phyloP scores from a whole-genome alignment of 2,113 vertebrate species.

The Caranx melampygus region DNA sequence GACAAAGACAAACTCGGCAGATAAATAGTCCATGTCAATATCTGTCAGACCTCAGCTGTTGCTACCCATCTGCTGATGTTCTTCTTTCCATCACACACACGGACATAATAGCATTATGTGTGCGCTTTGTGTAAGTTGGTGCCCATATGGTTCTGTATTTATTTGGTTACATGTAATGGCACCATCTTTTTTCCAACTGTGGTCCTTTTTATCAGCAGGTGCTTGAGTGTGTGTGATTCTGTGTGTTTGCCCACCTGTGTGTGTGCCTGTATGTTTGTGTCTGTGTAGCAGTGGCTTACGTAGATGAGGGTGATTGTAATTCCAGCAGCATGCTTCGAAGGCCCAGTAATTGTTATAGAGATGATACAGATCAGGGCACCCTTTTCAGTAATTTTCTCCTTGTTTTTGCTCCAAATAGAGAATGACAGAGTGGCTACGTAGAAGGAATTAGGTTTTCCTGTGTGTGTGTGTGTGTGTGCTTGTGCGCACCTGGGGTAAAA shows the following conservation, averaged over 20 bases:
- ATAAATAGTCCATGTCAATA: constrained; percentile 49
- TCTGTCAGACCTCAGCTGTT: constrained; percentile 69
- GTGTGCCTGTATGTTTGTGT: constrained; percentile 18
- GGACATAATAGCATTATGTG: constrained; percentile 13
- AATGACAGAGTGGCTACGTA: constrained; percentile 24
- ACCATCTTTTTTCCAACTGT: constrained; percentile 13
- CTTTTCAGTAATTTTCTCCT: constrained; percentile 66
- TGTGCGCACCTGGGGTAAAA: constrained; percentile 31
- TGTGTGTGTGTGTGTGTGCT: constrained; percentile 28
- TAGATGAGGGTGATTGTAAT: constrained; percentile 55
- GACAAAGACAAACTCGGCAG: constrained; percentile 32
- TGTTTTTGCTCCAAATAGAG: constrained; percentile 56
- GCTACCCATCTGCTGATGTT: constrained; percentile 53
- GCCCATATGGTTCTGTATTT: constrained; percentile 37
- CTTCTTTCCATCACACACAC: constrained; percentile 17
- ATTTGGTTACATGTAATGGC: constrained; percentile 50
- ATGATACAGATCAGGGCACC: constrained; percentile 65
- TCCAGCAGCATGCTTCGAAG: constrained; percentile 52
- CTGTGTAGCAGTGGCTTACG: constrained; percentile 14
- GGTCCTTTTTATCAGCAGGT: constrained; percentile 40
- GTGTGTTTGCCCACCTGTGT: constrained; percentile 13
- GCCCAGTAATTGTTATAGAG: constrained; percentile 65
- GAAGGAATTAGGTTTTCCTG: constrained; percentile 13
- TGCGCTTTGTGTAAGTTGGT: constrained; percentile 35
- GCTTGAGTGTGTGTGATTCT: constrained; percentile 15